Evolutionary conservation across 2,888 invertebrate genomes (phyloP).

Genomic region (Lymantria monacha): DNA sequence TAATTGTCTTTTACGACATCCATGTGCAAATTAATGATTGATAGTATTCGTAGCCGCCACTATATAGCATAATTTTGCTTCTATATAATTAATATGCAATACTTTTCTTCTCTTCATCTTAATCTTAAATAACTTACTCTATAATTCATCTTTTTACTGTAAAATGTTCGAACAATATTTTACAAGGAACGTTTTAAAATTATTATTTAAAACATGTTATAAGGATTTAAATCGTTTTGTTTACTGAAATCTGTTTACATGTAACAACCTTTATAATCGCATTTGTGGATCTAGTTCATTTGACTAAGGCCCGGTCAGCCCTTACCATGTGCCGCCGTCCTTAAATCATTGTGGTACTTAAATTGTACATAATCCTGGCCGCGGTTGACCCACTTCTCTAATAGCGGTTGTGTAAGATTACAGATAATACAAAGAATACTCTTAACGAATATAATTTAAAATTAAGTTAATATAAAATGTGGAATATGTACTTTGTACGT

Average conservation of each 20-base stretch:
- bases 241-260: slow-evolving; percentile 6
- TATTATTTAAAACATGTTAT: no score
- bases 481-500: slow-evolving; percentile 15
- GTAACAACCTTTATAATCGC: slow-evolving; percentile 4
- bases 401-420: slow-evolving; percentile 53
- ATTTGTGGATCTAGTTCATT: slow-evolving; percentile 4
- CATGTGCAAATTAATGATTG: no score
- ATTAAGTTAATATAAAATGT: slow-evolving; percentile 20
- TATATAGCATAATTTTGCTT: no score
- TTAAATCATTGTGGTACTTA: slow-evolving; percentile 56
- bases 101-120: no score
- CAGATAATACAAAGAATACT: slow-evolving; percentile 34
- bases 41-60: no score
- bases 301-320: slow-evolving; percentile 16
- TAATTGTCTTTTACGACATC: no score
- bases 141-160: no score
- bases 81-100: no score
- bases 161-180: no score
- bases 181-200: no score
- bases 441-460: slow-evolving; percentile 21
- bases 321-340: slow-evolving; percentile 20
- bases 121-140: no score
- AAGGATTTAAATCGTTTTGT: not conserved
- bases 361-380: slow-evolving; percentile 58
- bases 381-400: slow-evolving; percentile 43